Percentiles rank a stretch among this genome's conserved stretches.
phyloP scores from a whole-genome alignment of 2,113 vertebrate genomes.

The Empidonax alnorum region DNA sequence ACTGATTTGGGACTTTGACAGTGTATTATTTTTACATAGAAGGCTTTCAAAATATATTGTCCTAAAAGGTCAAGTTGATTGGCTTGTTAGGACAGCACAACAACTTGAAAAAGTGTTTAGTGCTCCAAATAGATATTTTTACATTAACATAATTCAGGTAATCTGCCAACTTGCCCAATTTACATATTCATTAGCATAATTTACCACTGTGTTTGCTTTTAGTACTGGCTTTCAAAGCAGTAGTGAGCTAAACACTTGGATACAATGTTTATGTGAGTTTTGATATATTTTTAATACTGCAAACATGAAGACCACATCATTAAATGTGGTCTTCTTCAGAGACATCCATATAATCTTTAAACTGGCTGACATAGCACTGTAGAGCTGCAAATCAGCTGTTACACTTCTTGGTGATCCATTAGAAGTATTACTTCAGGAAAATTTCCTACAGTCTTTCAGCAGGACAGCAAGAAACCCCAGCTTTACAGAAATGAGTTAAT shows the following conservation, averaged over 20 bases:
- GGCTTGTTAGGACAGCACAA: background rate
- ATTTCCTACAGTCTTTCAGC: background rate
- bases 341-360: background rate
- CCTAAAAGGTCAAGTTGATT: background rate
- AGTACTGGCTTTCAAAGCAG: background rate
- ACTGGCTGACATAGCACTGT: background rate
- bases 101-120: background rate
- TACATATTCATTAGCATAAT: background rate
- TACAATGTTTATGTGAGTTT: background rate
- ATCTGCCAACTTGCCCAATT: background rate
- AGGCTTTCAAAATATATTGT: background rate
- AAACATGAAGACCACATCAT: background rate
- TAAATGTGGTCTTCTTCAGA: background rate
- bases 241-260: background rate
- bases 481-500: background rate
- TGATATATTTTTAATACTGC: background rate
- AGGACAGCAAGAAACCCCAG: background rate
- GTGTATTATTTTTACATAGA: background rate
- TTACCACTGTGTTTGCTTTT: background rate
- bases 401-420: background rate
- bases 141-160: background rate
- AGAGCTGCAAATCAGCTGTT: background rate
- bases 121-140: background rate
- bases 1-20: background rate
- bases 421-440: background rate